Evolutionary conservation across 2,797 vertebrate genomes (phyloP), one percentile per base, ranked within the genome.

Genomic region (Neoniphon sammara): DNA sequence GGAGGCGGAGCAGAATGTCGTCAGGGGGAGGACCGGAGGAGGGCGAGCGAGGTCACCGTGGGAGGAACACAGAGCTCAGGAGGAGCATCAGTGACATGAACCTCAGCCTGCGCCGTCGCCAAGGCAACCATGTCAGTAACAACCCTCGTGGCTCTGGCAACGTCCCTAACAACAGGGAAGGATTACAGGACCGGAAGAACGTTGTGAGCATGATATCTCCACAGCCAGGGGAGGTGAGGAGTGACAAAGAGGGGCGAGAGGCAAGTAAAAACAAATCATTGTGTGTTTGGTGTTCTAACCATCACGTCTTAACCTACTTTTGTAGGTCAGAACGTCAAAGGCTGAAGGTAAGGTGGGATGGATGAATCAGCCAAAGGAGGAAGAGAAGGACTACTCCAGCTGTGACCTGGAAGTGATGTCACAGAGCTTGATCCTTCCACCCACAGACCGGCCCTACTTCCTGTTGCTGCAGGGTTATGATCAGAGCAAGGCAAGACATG

Each of bases 1-100:
- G 91, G 91, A 86, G 92, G 46, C 92, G 96, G 12, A 95, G 92
- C 50, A 94, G 96, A 52, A 96, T 95, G 27, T 90, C 96, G 0
- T 97, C 96, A 0, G 96, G 96, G 0, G 92, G 95, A 0, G 95
- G 93, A 1, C 63, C 90, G 0, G 95, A 95, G 68, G 93, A 94
- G 55, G 66, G 73, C 0, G 94, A 94, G 70, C 93, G 95, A 2
- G 95, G 96, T 36, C 94, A 96, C 65, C 93, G 95, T 0, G 95
- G 92, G 55, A 94, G 96, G 56, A 93, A 96, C 82, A 93, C 95
- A 0, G 94, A 95, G 75, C 94, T 98, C 80, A 91, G 96, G 60
- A 94, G 96, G 77, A 97, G 96, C 84, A 96, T 97, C 90, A 97
- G 97, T 1, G 96, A 97, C 85, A 96, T 97, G 94, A 97, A 97